Evolutionary conservation across 1,140 invertebrate genomes (phyloP), one percentile per base, ranked within the genome.

Genomic region (Pararge aegeria): DNA sequence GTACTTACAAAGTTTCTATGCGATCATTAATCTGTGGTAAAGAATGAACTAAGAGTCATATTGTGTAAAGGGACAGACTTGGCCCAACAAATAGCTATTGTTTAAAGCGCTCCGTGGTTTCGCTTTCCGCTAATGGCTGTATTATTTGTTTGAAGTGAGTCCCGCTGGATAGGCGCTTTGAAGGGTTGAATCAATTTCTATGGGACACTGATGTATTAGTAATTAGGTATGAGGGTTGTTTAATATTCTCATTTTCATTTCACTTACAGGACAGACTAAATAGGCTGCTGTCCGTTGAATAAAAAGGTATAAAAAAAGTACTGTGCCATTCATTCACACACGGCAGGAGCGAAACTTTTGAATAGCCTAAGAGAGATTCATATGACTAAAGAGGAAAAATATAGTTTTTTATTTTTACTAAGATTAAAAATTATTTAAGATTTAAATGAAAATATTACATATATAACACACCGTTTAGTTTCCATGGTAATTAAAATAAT

Each of bases 51-150:
- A 67, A 66, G 68, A 72, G 70, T 69, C 66, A 66, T 61, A 64
- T 63, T 64, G 66, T 68, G 66, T 46, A 46, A 66, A 72, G 70
- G 68, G 63, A 73, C 64, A 70, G 64, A 73, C 57, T 73, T 68
- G 71, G 64, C 64, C 61, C 59, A 67, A 70, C 71, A 73, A 70
- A 73, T 70, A 70, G 63, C 68, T 60, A 70, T 73, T 73, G 71
- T 73, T 72, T 70, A 64, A 63, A 55, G 56, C 60, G 55, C 40
- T 59, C 48, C 59, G 61, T 46, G 42, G 42, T 46, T 46, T 59
- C 65, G 55, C 64, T 69, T 59, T 61, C 46, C 59, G 51, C 58
- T 73, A 73, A 70, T 73, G 66, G 62, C 51, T 51, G 59, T 60
- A 67, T 73, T 67, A 61, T 52, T 70, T 52, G 58, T 60, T 61